A percentile compares a stretch with the other conserved stretches of the same genome.
phyloP scores from a whole-genome alignment of 2,797 vertebrate species.

The Myiothlypis chrysogaster region DNA sequence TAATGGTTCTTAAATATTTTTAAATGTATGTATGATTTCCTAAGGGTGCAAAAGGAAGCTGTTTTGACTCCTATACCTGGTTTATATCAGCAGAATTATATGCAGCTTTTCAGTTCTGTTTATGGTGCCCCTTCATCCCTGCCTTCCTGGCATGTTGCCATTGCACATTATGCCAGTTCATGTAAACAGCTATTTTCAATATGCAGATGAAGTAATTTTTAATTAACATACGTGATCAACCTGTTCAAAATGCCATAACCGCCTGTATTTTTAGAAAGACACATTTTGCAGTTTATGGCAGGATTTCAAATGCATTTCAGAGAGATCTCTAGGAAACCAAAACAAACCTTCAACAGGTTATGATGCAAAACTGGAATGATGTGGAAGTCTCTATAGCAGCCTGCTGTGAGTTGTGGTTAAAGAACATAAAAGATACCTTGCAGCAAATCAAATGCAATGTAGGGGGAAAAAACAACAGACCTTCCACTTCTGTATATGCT shows the following conservation, averaged over 20 bases:
- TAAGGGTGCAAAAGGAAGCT: neutral
- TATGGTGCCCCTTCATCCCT: neutral
- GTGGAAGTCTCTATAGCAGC: neutral
- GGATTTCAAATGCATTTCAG: neutral
- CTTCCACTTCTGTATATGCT: neutral
- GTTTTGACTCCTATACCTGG: neutral
- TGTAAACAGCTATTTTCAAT: neutral
- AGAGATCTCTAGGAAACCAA: neutral
- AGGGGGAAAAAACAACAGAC: neutral
- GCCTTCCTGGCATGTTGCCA: neutral
- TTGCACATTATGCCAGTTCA: neutral
- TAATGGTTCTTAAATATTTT: neutral
- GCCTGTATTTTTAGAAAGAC: neutral
- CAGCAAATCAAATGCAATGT: neutral
- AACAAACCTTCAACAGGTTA: neutral
- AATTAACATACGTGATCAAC: neutral
- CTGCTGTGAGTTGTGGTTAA: neutral
- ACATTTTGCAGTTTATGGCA: neutral
- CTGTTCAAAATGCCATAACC: neutral
- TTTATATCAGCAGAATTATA: neutral
- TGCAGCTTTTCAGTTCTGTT: neutral
- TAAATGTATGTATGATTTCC: neutral
- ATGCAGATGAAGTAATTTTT: neutral
- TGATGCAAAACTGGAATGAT: neutral
- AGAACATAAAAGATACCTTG: neutral